phyloP scores from a whole-genome alignment of 2,888 invertebrate species.

The Lasioglossum calceatum region DNA sequence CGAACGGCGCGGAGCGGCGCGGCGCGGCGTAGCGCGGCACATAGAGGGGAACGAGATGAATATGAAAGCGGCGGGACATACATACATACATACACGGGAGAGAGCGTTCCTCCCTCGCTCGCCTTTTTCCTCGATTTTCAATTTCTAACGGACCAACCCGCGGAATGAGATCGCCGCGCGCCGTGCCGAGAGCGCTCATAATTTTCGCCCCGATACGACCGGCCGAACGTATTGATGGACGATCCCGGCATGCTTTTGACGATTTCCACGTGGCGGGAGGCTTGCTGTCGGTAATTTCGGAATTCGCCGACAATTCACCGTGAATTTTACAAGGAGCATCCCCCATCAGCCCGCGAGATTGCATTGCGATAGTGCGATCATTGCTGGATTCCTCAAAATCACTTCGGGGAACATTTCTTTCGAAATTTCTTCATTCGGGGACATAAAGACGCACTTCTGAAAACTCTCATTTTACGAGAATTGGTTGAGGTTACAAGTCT shows the following conservation, averaged over 20 bases:
- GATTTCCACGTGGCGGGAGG: background rate
- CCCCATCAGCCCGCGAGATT: background rate
- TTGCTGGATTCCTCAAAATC: background rate
- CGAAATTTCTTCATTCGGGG: background rate
- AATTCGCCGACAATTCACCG: background rate
- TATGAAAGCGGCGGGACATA: background rate
- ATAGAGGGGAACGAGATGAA: constrained; percentile 20
- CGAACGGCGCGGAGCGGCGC: background rate
- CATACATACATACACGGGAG: background rate
- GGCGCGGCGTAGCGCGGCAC: background rate
- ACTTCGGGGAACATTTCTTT: background rate
- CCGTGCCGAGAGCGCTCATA: background rate
- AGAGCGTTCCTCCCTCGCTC: background rate
- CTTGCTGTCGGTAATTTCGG: background rate
- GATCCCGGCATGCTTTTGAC: constrained; percentile 22
- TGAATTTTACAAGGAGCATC: background rate
- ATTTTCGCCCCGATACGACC: constrained; percentile 10
- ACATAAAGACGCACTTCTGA: background rate
- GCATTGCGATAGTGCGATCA: background rate
- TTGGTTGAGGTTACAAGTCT: background rate
- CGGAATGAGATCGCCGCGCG: constrained; percentile 15
- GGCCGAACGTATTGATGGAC: constrained; percentile 22
- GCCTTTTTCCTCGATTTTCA: constrained; percentile 37
- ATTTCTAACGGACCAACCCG: constrained; percentile 40
- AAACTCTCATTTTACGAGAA: background rate